Base-by-base conservation (phyloP, 2,113 vertebrate genomes). In the Tenrec ecaudatus region DNA sequence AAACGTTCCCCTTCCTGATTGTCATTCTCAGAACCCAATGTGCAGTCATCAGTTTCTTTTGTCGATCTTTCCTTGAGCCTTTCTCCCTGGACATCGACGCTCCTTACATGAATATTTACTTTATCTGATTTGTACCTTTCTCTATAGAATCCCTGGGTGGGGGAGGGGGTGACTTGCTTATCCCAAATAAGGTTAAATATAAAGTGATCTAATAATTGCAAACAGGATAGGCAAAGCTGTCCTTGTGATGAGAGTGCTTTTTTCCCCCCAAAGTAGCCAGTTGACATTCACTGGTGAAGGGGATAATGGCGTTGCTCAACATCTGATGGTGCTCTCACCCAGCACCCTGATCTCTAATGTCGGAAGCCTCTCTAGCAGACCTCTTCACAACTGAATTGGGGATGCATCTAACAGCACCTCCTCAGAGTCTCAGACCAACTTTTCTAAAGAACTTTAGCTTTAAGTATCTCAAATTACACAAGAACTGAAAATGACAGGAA, bases 251-350 rank as follows among this genome's bases (percentile, higher is more conserved):
- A 87, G 57, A 88, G 22, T 62, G 77, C 31, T 20, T 14, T 25
- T 82, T 79, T 86, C n/a, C 90, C 77, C 90, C 95, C 90, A 86
- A 88, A 86, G 38, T 27, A 86, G 36, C 38, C 81, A 66, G 90
- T 58, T 60, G 27, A 17, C 71, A 90, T 79, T 92, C 47, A 36
- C 47, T 82, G 12, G 14, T 82, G 80, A 76, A 80, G 12, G 17
- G 33, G 53, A 47, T 60, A 47, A 83, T 82, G 62, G 82, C 79
- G 62, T 88, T 82, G 79, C 43, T 81, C 85, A 90, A 17, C 25
- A 31, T 36, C 71, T 27, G 27, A 73, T 9, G 20, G 3, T 31
- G 4, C 17, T 43, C 23, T 4, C 1, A 14, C 47, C 53, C 22
- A 1, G 60, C n/a, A n/a, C 16, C 25, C 62, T 38, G 4, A 29